These are phyloP conservation scores for Horisme vitalbata DNA, from an alignment of 2,888 invertebrate genomes.

Conservation along the genomic window DNA sequence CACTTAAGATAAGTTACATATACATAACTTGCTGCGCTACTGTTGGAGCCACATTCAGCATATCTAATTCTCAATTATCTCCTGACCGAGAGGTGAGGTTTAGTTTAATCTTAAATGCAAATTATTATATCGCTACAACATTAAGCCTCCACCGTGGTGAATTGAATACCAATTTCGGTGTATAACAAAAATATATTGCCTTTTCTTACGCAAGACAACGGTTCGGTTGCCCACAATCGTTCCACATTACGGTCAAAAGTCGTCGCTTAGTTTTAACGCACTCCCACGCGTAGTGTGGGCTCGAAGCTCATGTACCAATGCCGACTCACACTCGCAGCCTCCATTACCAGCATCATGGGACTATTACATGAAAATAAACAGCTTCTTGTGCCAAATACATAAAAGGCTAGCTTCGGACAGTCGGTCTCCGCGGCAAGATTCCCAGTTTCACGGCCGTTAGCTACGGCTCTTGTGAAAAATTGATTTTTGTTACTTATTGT, in stretches of 20 bases:
- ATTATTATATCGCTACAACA: slow-evolving; percentile 30
- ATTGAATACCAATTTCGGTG: slow-evolving; percentile 24
- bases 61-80: slow-evolving; percentile 36
- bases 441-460: slow-evolving; percentile 12
- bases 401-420: slow-evolving; percentile 9
- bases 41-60: slow-evolving; percentile 26
- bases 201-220: slow-evolving; percentile 39
- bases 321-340: slow-evolving; percentile 7
- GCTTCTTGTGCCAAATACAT: slow-evolving; percentile 24
- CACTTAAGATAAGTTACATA: slow-evolving; percentile 17
- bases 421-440: slow-evolving; percentile 1
- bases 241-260: slow-evolving; percentile 49
- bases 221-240: slow-evolving; percentile 38
- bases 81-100: slow-evolving; percentile 33
- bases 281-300: slow-evolving; percentile 33
- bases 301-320: slow-evolving; percentile 15
- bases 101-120: slow-evolving; percentile 34
- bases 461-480: slow-evolving; percentile 13
- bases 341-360: slow-evolving; percentile 17
- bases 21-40: slow-evolving; percentile 24
- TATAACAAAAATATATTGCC: slow-evolving; percentile 12
- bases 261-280: slow-evolving; percentile 35
- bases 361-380: slow-evolving; percentile 18
- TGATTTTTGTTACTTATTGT: slow-evolving; percentile 18
- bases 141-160: slow-evolving; percentile 23